A percentile compares a stretch with the other conserved stretches of the same genome.
These are phyloP conservation scores for Illadopsis cleaveri DNA, from an alignment of 2,113 vertebrate species.

Conservation along the genomic window DNA sequence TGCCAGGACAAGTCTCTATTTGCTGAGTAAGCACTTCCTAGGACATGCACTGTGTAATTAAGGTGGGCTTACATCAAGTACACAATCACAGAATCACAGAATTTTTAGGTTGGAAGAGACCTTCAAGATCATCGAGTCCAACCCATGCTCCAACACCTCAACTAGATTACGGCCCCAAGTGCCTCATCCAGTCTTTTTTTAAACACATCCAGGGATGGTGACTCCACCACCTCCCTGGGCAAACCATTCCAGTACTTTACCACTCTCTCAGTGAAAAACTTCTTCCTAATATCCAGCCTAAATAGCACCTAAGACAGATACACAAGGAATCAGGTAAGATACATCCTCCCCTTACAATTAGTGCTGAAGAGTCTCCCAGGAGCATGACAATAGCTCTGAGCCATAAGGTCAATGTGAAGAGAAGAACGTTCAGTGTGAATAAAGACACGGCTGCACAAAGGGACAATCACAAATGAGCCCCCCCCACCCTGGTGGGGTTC, in stretches of 20 bases:
- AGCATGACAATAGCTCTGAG: not conserved
- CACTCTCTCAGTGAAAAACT: too few species aligned
- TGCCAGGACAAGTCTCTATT: not conserved
- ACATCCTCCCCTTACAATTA: not conserved
- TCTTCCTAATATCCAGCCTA: too few species aligned
- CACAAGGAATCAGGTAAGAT: not conserved
- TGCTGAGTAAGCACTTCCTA: constrained; percentile 15
- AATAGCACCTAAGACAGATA: not conserved
- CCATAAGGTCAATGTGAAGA: not conserved
- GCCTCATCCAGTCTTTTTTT: too few species aligned
- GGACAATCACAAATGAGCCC: not conserved
- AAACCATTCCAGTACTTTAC: too few species aligned
- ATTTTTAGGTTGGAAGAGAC: too few species aligned
- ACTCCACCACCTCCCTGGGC: too few species aligned
- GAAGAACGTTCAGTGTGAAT: rapidly evolving
- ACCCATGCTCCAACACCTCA: too few species aligned
- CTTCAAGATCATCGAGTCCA: too few species aligned
- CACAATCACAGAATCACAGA: too few species aligned
- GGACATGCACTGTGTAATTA: not conserved
- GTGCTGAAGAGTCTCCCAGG: not conserved
- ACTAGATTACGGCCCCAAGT: too few species aligned
- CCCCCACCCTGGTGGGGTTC: rapidly evolving
- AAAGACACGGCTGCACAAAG: not conserved
- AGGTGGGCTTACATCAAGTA: not conserved
- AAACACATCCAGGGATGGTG: too few species aligned